These are phyloP conservation scores for Lanius ludovicianus DNA, from an alignment of 2,113 vertebrate species.

Conservation along the genomic window DNA sequence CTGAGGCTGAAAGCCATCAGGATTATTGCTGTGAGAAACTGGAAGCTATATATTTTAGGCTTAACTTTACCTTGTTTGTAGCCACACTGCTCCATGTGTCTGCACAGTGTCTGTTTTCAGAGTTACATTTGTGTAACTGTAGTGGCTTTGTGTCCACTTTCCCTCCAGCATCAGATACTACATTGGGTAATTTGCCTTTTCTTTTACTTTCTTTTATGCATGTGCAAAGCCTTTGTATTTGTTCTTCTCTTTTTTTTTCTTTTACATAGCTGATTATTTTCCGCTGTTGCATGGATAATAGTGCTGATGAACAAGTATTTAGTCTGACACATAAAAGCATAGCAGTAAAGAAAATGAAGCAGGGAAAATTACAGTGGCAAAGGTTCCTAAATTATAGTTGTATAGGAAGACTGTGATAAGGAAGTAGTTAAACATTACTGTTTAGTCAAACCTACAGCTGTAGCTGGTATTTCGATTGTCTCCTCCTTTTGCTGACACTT, in stretches of 20 bases:
- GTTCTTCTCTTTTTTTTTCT: background rate
- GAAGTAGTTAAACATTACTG: slow-evolving; percentile 75
- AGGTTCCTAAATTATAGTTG: slow-evolving; percentile 72
- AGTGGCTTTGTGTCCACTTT: background rate
- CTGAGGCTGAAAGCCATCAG: background rate
- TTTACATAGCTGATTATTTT: slow-evolving; percentile 31
- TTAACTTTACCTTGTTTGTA: background rate
- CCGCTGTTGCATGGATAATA: slow-evolving; percentile 47
- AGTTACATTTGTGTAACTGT: background rate
- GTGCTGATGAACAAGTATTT: slow-evolving; percentile 58
- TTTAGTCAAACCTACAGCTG: slow-evolving; percentile 62
- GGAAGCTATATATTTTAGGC: background rate
- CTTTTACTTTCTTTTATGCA: background rate
- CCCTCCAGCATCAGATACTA: background rate
- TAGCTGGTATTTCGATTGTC: slow-evolving; percentile 43
- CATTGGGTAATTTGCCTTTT: background rate
- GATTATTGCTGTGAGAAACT: background rate
- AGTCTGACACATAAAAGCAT: slow-evolving; percentile 47
- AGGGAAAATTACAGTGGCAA: slow-evolving; percentile 64
- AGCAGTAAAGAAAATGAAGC: slow-evolving; percentile 48
- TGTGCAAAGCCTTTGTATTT: background rate
- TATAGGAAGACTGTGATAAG: slow-evolving; percentile 68
- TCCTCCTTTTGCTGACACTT: slow-evolving; percentile 69
- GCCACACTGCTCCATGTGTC: rapidly evolving
- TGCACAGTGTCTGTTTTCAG: background rate